These are phyloP conservation scores for Caranx melampygus DNA, from an alignment of 2,113 vertebrate genomes.

Conservation along the genomic window DNA sequence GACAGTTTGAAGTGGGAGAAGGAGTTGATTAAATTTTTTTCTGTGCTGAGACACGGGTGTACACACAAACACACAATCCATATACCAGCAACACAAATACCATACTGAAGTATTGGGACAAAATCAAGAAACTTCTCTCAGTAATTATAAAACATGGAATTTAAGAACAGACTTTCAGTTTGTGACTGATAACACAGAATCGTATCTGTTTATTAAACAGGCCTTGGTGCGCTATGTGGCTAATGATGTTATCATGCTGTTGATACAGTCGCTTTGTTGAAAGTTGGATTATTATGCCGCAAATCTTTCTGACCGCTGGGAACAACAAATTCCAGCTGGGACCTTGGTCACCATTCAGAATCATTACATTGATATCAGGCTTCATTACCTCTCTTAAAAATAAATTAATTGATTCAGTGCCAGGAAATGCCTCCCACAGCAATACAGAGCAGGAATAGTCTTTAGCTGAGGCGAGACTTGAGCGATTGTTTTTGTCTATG, in stretches of 20 bases:
- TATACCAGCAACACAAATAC: neutral
- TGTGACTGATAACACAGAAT: neutral
- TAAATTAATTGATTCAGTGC: constrained; percentile 39
- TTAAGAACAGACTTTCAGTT: neutral
- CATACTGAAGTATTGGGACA: neutral
- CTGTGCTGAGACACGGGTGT: neutral
- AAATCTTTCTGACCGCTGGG: constrained; percentile 25
- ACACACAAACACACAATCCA: constrained; percentile 16
- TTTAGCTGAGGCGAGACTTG: neutral
- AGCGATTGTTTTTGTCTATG: constrained; percentile 3
- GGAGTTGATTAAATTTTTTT: neutral
- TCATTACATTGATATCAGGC: constrained; percentile 46
- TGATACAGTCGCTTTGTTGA: constrained; percentile 19
- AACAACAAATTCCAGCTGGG: constrained; percentile 40
- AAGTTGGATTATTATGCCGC: constrained; percentile 24
- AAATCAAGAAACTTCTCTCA: neutral
- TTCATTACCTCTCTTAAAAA: constrained; percentile 57
- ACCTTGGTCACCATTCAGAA: constrained; percentile 34
- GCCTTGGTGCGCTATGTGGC: neutral
- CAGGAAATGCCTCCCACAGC: constrained; percentile 39
- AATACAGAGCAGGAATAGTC: neutral
- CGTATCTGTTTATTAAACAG: constrained; percentile 16
- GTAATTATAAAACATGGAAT: neutral
- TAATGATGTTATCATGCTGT: constrained; percentile 10
- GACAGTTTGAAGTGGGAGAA: neutral